Conservation (phyloP, 2,113 vertebrate species). For the Alligator mississippiensis region DNA sequence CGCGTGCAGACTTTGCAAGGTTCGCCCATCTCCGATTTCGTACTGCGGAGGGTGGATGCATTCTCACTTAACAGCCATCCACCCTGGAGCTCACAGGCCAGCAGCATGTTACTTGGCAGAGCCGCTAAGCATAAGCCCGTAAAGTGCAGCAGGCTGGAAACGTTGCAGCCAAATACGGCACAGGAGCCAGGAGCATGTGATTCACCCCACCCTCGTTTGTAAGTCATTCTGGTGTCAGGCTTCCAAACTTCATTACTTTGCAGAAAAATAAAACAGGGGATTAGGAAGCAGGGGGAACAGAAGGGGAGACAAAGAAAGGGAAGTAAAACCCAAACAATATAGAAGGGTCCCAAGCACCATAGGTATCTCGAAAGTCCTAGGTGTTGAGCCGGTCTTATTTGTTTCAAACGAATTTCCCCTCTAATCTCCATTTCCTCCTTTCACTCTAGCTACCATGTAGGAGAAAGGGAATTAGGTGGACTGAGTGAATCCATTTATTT, state of each 20-base stretch:
- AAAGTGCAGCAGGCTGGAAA: conserved; percentile 33
- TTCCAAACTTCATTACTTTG: conserved; percentile 49
- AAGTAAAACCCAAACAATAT: not conserved
- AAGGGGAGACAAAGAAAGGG: not conserved
- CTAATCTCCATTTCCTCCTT: not conserved
- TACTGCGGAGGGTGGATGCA: not conserved
- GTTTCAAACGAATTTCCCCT: not conserved
- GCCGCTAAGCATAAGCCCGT: not conserved
- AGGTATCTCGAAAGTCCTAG: not conserved
- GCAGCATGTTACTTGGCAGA: conserved; percentile 63
- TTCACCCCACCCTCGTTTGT: conserved; percentile 48
- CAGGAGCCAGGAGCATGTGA: conserved; percentile 48
- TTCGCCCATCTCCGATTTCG: not conserved
- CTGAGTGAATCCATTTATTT: not conserved
- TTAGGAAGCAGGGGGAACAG: not conserved
- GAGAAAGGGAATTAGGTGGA: not conserved
- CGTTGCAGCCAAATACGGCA: conserved; percentile 51
- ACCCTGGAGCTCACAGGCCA: conserved; percentile 27
- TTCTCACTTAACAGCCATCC: conserved; percentile 53
- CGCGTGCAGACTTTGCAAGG: not conserved
- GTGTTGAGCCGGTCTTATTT: not conserved
- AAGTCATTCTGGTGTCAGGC: conserved; percentile 25
- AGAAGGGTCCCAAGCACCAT: not conserved
- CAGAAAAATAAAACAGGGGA: not conserved
- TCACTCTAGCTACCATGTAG: not conserved